Conservation (phyloP, 2,113 vertebrate species). For the Clarias gariepinus region DNA sequence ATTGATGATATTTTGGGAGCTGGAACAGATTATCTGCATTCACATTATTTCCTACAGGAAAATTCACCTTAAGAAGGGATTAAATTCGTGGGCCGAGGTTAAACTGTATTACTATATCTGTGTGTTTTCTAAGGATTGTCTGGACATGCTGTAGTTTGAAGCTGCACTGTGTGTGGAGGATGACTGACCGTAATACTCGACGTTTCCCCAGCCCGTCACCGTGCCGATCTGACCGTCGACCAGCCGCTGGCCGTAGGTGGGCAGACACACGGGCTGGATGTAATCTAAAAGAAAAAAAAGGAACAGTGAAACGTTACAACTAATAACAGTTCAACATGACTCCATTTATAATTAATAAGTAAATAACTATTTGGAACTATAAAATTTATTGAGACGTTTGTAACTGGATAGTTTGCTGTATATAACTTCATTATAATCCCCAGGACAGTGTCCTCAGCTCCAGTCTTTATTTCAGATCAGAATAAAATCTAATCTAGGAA, state of each 20-base stretch:
- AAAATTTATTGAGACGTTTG: neutral
- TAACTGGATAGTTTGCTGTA: too few species aligned
- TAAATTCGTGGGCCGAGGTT: too few species aligned
- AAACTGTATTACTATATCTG: too few species aligned
- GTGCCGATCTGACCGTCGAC: constrained; percentile 84
- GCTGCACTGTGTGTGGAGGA: neutral
- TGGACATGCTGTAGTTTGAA: neutral
- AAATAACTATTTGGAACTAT: neutral
- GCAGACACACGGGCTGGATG: constrained; percentile 87
- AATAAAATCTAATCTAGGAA: neutral
- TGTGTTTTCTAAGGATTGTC: neutral
- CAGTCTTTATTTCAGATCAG: neutral
- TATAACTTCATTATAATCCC: neutral
- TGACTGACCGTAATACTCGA: constrained; percentile 82
- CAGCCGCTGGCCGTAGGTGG: constrained; percentile 79
- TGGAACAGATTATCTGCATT: too few species aligned
- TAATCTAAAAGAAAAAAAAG: constrained; percentile 69
- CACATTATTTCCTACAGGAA: too few species aligned
- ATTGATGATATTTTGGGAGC: too few species aligned
- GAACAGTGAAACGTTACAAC: neutral
- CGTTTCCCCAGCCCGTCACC: constrained; percentile 88
- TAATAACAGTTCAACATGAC: neutral
- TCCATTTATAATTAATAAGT: neutral
- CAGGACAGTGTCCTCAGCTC: neutral
- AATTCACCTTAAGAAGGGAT: too few species aligned